Conservation (phyloP, 2,888 invertebrate genomes). For the Drosophila siamana region DNA sequence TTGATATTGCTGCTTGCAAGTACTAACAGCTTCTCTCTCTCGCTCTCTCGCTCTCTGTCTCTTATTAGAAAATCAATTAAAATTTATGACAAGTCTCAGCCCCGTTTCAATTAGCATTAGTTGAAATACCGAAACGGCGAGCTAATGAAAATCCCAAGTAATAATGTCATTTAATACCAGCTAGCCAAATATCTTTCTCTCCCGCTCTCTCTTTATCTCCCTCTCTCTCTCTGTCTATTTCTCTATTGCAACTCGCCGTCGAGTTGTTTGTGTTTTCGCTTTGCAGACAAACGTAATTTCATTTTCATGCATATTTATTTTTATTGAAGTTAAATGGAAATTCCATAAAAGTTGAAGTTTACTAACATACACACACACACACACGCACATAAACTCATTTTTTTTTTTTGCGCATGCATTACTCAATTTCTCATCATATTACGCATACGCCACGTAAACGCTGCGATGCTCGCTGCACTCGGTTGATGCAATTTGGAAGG, state of each 20-base stretch:
- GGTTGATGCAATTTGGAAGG: conserved; percentile 56
- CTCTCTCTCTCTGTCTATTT: not conserved
- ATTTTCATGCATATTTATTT: conserved; percentile 61
- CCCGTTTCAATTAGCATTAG: conserved; percentile 11
- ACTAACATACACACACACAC: too few relatives aligned
- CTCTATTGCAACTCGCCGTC: not conserved
- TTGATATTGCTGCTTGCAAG: conserved; percentile 22
- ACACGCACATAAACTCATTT: too few relatives aligned
- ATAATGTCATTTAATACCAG: conserved; percentile 36
- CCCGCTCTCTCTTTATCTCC: not conserved
- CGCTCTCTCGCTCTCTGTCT: not conserved
- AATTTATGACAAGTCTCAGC: conserved; percentile 15
- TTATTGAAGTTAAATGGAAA: conserved; percentile 58
- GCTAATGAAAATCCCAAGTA: conserved; percentile 20
- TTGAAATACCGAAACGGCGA: conserved; percentile 1
- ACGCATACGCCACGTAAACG: conserved; percentile 46
- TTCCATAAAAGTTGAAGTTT: conserved; percentile 53
- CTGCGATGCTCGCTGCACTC: conserved; percentile 9
- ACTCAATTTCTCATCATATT: conserved; percentile 54
- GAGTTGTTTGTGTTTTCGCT: conserved; percentile 6
- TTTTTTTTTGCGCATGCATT: conserved; percentile 26
- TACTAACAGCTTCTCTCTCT: not conserved
- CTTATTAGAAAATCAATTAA: conserved; percentile 38
- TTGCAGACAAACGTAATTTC: conserved; percentile 47
- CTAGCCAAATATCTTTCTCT: conserved; percentile 1